phyloP scores from a whole-genome alignment of 2,888 invertebrate genomes.

The Gastracanthus pulcherrimus region DNA sequence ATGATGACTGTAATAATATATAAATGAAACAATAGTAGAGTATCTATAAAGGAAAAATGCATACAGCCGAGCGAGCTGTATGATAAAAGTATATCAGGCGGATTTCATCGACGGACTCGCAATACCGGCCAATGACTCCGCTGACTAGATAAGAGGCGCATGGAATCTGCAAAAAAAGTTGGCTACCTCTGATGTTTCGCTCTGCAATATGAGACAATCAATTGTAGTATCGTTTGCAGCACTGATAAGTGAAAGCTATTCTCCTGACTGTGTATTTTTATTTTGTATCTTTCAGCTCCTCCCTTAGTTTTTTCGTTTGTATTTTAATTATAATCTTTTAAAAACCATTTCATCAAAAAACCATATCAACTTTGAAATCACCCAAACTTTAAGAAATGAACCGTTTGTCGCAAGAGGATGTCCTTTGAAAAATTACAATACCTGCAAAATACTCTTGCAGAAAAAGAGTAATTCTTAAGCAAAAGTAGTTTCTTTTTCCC shows the following conservation, averaged over 20 bases:
- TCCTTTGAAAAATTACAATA: no score
- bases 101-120: conserved; percentile 26
- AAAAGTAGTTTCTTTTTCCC: no score
- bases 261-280: conserved; percentile 1
- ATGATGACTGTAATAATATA: background rate
- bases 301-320: background rate
- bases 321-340: background rate
- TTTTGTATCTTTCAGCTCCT: background rate
- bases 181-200: conserved; percentile 35
- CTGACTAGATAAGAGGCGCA: conserved; percentile 29
- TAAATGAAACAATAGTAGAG: conserved; percentile 16
- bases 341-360: no score
- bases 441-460: no score
- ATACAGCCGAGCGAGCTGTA: conserved; percentile 7
- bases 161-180: conserved; percentile 46
- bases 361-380: no score
- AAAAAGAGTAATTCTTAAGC: no score
- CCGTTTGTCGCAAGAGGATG: no score
- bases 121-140: conserved; percentile 35
- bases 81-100: conserved; percentile 43
- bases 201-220: conserved; percentile 47
- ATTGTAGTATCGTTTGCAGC: conserved; percentile 28
- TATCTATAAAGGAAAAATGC: conserved; percentile 14
- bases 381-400: no score
- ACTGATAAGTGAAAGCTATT: conserved; percentile 15